A percentile compares a stretch with the other conserved stretches of the same genome.
phyloP scores from a whole-genome alignment of 2,797 vertebrate genomes.

The Coendou prehensilis region DNA sequence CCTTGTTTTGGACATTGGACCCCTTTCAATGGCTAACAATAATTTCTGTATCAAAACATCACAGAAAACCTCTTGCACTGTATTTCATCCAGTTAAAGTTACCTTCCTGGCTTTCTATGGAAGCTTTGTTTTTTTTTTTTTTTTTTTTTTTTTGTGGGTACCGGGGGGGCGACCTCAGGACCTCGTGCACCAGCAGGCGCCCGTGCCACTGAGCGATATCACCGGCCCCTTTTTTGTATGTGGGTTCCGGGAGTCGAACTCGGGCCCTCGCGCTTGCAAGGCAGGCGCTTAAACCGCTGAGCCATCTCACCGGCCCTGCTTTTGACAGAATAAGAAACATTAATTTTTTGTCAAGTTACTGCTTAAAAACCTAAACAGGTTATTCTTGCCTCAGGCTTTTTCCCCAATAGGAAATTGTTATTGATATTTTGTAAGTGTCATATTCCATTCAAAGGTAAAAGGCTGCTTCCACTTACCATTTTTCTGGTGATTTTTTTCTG shows the following conservation, averaged over 20 bases:
- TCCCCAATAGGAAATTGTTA: constrained; percentile 79
- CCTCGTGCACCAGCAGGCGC: too few species aligned
- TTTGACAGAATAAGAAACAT: constrained; percentile 60
- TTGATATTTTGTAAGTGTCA: constrained; percentile 76
- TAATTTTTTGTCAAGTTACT: constrained; percentile 63
- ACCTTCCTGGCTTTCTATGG: not conserved
- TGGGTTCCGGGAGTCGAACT: too few species aligned
- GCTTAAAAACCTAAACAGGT: constrained; percentile 75
- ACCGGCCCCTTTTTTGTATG: too few species aligned
- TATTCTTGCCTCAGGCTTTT: constrained; percentile 72
- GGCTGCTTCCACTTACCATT: constrained; percentile 75
- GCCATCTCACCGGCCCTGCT: too few species aligned
- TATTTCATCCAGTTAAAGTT: constrained; percentile 55
- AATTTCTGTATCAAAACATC: constrained; percentile 13
- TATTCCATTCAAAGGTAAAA: constrained; percentile 81
- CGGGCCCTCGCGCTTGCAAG: too few species aligned
- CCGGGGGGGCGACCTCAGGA: too few species aligned
- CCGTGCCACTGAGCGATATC: too few species aligned
- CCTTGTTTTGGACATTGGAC: not conserved
- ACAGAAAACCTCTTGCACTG: not conserved
- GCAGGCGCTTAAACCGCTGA: too few species aligned
- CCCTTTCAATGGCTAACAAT: constrained; percentile 3
- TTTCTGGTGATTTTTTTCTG: constrained; percentile 77
- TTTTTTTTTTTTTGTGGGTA: too few species aligned
- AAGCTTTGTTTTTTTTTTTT: constrained; percentile 70